Conservation (phyloP, 2,888 invertebrate genomes). For the Pandemis cinnamomeana region DNA sequence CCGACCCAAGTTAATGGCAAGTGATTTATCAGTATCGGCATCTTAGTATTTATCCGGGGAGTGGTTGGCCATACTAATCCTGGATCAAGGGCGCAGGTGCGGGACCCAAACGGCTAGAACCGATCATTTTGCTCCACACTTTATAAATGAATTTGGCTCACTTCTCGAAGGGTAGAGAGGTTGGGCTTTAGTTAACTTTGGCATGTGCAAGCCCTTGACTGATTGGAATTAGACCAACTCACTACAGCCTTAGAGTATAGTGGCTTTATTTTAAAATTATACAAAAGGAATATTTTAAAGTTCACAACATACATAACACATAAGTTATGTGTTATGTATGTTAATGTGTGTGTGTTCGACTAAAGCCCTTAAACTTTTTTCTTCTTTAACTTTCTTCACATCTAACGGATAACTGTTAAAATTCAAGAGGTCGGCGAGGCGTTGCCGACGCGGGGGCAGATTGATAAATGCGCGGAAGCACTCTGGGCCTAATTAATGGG, state of each 20-base stretch:
- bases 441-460: conserved; percentile 64
- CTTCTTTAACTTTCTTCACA: conserved; percentile 24
- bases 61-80: conserved; percentile 60
- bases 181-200: conserved; percentile 47
- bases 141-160: conserved; percentile 53
- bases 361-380: conserved; percentile 17
- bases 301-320: background rate
- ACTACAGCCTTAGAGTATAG: background rate
- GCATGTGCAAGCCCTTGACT: conserved; percentile 44
- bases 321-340: too few species aligned
- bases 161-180: conserved; percentile 47
- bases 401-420: conserved; percentile 41
- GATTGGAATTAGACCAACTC: conserved; percentile 28
- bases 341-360: too few species aligned
- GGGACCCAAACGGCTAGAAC: conserved; percentile 56
- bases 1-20: conserved; percentile 63
- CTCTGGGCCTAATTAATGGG: conserved; percentile 82
- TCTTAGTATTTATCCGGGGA: conserved; percentile 63
- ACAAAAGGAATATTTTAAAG: too few species aligned
- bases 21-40: conserved; percentile 69
- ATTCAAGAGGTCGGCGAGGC: conserved; percentile 52
- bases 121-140: conserved; percentile 63
- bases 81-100: conserved; percentile 70
- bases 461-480: conserved; percentile 84
- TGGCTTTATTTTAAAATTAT: background rate